phyloP scores from a whole-genome alignment of 2,113 vertebrate species.

The Brachirus orientalis region DNA sequence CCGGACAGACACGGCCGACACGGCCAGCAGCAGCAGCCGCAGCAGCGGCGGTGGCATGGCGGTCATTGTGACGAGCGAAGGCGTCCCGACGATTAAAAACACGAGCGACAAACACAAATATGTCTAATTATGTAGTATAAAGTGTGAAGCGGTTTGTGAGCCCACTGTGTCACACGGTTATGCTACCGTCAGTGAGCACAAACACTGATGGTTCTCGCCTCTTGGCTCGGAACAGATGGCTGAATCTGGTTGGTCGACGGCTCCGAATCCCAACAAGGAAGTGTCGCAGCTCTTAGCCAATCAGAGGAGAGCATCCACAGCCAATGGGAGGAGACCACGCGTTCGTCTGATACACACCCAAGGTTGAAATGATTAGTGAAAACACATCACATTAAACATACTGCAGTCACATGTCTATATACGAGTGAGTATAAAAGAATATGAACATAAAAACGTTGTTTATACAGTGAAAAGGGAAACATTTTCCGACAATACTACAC shows the following conservation, averaged over 20 bases:
- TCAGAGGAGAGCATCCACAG: slow-evolving; percentile 4
- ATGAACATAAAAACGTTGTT: too few species aligned
- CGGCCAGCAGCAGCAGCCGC: slow-evolving; percentile 74
- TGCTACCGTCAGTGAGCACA: slow-evolving; percentile 13
- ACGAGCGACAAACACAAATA: neutral
- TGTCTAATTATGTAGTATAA: too few species aligned
- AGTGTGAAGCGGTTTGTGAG: neutral
- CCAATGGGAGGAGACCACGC: slow-evolving; percentile 81
- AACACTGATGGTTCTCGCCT: slow-evolving; percentile 62
- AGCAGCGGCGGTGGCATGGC: slow-evolving; percentile 22
- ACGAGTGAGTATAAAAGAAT: too few species aligned
- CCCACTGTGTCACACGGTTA: slow-evolving; percentile 45
- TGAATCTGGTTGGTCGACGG: slow-evolving; percentile 76
- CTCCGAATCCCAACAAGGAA: slow-evolving; percentile 45
- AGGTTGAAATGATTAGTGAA: too few species aligned
- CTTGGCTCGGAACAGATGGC: slow-evolving; percentile 84
- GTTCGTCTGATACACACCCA: slow-evolving; percentile 64
- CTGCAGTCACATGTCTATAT: too few species aligned
- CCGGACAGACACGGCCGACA: slow-evolving; percentile 62
- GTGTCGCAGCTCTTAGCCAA: slow-evolving; percentile 49
- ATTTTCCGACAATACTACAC: too few species aligned
- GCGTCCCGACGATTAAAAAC: neutral
- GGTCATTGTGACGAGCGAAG: slow-evolving; percentile 61
- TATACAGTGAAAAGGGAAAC: too few species aligned
- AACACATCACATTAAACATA: too few species aligned